Conservation (phyloP, 92 coral and sea anemone genomes). For the Zoanthus sansibaricus region DNA sequence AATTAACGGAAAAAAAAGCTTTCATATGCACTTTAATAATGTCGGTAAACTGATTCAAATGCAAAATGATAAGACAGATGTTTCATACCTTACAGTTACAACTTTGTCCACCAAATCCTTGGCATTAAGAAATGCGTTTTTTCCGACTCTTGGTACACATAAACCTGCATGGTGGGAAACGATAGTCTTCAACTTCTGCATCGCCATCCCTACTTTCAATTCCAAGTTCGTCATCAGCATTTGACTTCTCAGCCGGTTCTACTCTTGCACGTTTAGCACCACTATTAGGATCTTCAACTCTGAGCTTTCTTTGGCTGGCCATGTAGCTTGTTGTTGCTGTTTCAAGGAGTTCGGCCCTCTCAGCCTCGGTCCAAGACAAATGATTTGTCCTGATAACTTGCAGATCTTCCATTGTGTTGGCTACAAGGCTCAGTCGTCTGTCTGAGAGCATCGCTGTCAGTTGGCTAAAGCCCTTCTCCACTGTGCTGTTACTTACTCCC, state of each 20-base stretch:
- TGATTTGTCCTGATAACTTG: slow-evolving; percentile 32
- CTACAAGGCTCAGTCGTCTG: slow-evolving; percentile 32
- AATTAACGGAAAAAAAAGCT: too few species aligned
- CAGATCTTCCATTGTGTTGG: slow-evolving; percentile 36
- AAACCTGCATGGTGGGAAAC: too few species aligned
- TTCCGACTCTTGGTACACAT: slow-evolving; percentile 63
- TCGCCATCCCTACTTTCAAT: neutral
- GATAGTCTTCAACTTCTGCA: neutral
- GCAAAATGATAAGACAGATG: neutral
- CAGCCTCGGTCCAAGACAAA: slow-evolving; percentile 34
- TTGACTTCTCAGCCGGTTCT: slow-evolving; percentile 2
- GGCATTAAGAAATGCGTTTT: slow-evolving; percentile 80
- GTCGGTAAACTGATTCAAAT: too few species aligned
- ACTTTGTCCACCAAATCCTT: slow-evolving; percentile 77
- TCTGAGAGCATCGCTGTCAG: slow-evolving; percentile 43
- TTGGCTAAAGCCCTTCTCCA: slow-evolving; percentile 47
- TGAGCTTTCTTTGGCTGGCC: slow-evolving; percentile 29
- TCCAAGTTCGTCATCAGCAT: slow-evolving; percentile 5
- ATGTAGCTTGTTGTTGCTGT: slow-evolving; percentile 37
- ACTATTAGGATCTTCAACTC: slow-evolving; percentile 15
- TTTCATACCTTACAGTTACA: slow-evolving; percentile 78
- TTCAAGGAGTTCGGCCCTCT: slow-evolving; percentile 29
- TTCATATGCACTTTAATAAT: too few species aligned
- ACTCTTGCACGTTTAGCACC: slow-evolving; percentile 6
- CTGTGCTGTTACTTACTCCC: slow-evolving; percentile 37